Evolutionary conservation across 1,140 invertebrate species (phyloP).

Genomic region (Teleopsis dalmanni): DNA sequence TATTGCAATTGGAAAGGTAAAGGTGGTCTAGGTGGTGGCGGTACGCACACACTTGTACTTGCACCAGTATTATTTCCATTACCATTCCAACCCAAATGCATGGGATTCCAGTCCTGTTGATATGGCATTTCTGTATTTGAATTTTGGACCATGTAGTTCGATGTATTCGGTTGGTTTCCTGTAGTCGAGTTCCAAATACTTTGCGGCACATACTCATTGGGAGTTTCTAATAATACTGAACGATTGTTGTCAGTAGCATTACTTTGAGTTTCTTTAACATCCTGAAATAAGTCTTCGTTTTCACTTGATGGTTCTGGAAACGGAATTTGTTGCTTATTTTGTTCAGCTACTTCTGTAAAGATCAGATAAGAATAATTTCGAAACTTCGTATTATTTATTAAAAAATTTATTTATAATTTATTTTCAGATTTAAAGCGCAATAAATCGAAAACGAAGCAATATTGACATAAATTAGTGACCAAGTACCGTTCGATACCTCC

Average conservation of each 20-base stretch:
- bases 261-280: not conserved
- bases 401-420: not conserved
- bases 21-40: slow-evolving; percentile 25
- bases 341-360: slow-evolving; percentile 22
- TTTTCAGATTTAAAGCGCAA: no score
- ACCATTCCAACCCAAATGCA: slow-evolving; percentile 11
- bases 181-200: slow-evolving; percentile 20
- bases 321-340: slow-evolving; percentile 5
- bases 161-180: not conserved
- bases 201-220: slow-evolving; percentile 23
- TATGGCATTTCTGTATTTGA: slow-evolving; percentile 17
- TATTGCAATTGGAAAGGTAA: slow-evolving; percentile 21
- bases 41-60: slow-evolving; percentile 17
- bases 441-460: no score
- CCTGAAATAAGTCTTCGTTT: not conserved
- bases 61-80: slow-evolving; percentile 14
- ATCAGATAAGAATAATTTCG: not conserved
- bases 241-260: slow-evolving; percentile 5
- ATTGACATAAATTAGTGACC: no score
- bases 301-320: not conserved
- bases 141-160: not conserved
- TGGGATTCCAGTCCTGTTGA: slow-evolving; percentile 18
- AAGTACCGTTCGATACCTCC: no score
- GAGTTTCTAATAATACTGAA: slow-evolving; percentile 34
- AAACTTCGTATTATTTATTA: not conserved